phyloP scores from a whole-genome alignment of 2,113 vertebrate species.

The Esox niger region DNA sequence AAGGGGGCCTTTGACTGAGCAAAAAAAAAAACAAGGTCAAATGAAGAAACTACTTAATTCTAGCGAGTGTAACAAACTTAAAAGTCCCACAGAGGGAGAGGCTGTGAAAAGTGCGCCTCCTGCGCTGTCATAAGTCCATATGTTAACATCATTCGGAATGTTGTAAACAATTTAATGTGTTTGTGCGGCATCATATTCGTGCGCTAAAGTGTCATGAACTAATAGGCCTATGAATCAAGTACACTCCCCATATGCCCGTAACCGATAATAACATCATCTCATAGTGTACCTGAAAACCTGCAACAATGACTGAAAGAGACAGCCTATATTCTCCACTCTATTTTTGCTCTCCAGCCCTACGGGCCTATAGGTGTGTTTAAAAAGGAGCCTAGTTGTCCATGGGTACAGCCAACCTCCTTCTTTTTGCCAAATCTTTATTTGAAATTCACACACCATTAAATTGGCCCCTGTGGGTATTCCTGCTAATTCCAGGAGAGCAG shows the following conservation, averaged over 20 bases:
- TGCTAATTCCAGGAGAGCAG: constrained; percentile 60
- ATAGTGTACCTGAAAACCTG: neutral
- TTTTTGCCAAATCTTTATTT: constrained; percentile 58
- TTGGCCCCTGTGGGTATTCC: constrained; percentile 72
- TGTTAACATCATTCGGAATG: neutral
- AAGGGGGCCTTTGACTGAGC: constrained; percentile 47
- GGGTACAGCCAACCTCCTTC: constrained; percentile 18
- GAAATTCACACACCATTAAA: constrained; percentile 69
- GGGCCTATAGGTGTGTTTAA: constrained; percentile 44
- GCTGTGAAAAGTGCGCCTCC: constrained; percentile 17
- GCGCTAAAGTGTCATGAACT: too few species aligned
- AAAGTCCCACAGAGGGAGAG: constrained; percentile 23
- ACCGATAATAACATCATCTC: neutral
- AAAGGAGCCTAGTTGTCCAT: constrained; percentile 19
- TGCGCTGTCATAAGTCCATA: constrained; percentile 1
- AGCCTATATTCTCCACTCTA: neutral
- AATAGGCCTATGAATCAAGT: too few species aligned
- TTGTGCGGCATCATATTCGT: too few species aligned
- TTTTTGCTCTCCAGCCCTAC: constrained; percentile 31
- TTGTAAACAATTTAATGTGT: too few species aligned
- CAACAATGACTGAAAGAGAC: neutral
- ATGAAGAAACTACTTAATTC: constrained; percentile 72
- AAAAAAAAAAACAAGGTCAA: constrained; percentile 59
- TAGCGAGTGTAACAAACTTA: constrained; percentile 58
- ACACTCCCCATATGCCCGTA: too few species aligned